Percentiles rank a stretch among this genome's conserved stretches.
phyloP scores from a whole-genome alignment of 2,888 invertebrate genomes.

The Ditylenchus weischeri region DNA sequence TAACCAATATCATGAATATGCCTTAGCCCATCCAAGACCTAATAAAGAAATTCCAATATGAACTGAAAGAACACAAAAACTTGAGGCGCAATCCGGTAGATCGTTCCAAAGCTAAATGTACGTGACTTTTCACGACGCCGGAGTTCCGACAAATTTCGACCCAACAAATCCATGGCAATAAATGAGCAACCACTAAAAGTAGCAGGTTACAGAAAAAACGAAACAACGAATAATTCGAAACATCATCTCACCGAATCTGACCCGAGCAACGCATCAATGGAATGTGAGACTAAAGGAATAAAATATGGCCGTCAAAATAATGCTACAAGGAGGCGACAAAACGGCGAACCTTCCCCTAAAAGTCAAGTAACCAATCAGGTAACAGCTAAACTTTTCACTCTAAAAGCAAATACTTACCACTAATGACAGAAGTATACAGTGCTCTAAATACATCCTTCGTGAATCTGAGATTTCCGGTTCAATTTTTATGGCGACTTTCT shows the following conservation, averaged over 20 bases:
- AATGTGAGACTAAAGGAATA: slow-evolving; percentile 22
- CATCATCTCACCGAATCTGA: slow-evolving; percentile 2
- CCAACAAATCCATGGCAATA: slow-evolving; percentile 28
- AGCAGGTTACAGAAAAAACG: too few relatives aligned
- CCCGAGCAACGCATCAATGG: slow-evolving; percentile 20
- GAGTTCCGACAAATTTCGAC: slow-evolving; percentile 27
- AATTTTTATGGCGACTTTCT: slow-evolving; percentile 28
- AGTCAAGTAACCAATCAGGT: not conserved
- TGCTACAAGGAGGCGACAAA: not conserved
- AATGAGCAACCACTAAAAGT: slow-evolving; percentile 13
- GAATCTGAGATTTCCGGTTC: slow-evolving; percentile 21
- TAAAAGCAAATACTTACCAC: slow-evolving; percentile 19
- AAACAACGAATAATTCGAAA: too few relatives aligned
- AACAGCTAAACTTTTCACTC: slow-evolving; percentile 11
- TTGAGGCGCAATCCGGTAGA: slow-evolving; percentile 23
- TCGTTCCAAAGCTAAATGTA: slow-evolving; percentile 11
- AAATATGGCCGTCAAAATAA: not conserved
- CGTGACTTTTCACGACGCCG: slow-evolving; percentile 20
- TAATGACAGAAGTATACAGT: slow-evolving; percentile 18
- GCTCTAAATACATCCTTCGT: slow-evolving; percentile 24
- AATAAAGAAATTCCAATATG: not conserved
- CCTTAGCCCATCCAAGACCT: slow-evolving; percentile 19
- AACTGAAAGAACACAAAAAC: not conserved
- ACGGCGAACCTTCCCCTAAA: not conserved
- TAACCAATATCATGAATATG: slow-evolving; percentile 27